These are phyloP conservation scores for Lutjanus argentimaculatus DNA, from an alignment of 2,797 vertebrate genomes.

Conservation along the genomic window DNA sequence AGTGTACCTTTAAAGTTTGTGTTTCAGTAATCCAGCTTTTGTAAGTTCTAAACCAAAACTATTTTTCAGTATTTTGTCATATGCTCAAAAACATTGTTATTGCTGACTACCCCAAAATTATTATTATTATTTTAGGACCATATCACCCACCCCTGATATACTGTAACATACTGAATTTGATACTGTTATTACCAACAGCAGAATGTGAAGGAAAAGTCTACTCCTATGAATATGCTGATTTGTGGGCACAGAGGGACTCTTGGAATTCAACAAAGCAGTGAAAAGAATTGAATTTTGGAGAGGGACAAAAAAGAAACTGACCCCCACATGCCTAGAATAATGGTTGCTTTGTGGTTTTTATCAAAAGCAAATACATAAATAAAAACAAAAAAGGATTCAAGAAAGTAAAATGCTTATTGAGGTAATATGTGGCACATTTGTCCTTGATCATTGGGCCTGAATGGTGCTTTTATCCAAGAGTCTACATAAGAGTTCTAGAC, in stretches of 20 bases:
- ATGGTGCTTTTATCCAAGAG: conserved; percentile 24
- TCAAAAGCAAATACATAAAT: conserved; percentile 1
- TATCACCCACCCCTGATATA: too few relatives aligned
- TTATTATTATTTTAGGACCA: too few relatives aligned
- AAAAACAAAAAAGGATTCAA: conserved; percentile 8
- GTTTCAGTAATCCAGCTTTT: neutral
- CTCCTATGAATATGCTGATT: conserved; percentile 3
- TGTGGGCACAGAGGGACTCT: conserved; percentile 1
- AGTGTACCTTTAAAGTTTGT: neutral
- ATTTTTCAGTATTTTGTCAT: too few relatives aligned
- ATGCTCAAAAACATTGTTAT: too few relatives aligned
- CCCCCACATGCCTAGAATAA: conserved; percentile 3
- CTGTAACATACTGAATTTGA: neutral
- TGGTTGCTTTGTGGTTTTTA: conserved; percentile 28
- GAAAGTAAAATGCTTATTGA: conserved; percentile 4
- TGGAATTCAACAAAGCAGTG: neutral
- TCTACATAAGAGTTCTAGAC: neutral
- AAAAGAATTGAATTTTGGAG: conserved; percentile 13
- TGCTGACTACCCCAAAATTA: too few relatives aligned
- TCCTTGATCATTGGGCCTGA: neutral
- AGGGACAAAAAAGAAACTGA: conserved; percentile 3
- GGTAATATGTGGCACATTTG: conserved; percentile 42
- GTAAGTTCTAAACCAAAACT: too few relatives aligned
- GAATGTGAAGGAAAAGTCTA: neutral
- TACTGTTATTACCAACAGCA: neutral